Conservation (phyloP, 2,113 vertebrate species). For the Pseudonaja textilis region DNA sequence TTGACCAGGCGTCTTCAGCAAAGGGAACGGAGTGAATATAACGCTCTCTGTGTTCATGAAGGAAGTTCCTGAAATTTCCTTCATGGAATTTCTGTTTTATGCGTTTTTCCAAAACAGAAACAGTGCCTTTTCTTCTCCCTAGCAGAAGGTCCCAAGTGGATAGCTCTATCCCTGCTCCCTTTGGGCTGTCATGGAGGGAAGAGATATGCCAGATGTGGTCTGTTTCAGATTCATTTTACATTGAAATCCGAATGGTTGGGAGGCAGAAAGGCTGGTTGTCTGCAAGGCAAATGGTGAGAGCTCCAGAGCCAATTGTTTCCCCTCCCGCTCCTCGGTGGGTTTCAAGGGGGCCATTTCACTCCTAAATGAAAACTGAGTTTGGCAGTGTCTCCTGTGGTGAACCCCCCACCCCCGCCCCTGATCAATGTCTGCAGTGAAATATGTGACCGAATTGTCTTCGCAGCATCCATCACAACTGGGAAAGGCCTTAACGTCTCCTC, state of each 20-base stretch:
- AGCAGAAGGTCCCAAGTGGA: not conserved
- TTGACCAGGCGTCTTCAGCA: not conserved
- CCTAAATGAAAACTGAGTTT: constrained; percentile 26
- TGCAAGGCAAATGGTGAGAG: not conserved
- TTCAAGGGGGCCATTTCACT: not conserved
- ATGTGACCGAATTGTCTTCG: constrained; percentile 10
- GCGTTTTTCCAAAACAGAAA: not conserved
- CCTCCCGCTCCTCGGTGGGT: not conserved
- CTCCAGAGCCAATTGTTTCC: not conserved
- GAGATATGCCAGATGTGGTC: not conserved
- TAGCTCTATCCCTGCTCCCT: not conserved
- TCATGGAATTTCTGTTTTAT: not conserved
- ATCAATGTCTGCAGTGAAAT: constrained; percentile 18
- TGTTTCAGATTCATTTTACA: not conserved
- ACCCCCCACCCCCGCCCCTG: not conserved
- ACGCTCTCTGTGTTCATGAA: not conserved
- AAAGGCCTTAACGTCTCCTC: constrained; percentile 14
- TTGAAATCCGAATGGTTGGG: not conserved
- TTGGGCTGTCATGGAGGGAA: not conserved
- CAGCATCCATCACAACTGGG: constrained; percentile 6
- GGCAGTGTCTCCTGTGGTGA: not conserved
- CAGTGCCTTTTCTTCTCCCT: not conserved
- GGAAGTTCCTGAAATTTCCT: not conserved
- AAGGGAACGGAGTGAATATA: not conserved
- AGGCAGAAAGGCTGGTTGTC: not conserved